Conservation (phyloP, 1,140 invertebrate genomes). For the Anastrepha obliqua region DNA sequence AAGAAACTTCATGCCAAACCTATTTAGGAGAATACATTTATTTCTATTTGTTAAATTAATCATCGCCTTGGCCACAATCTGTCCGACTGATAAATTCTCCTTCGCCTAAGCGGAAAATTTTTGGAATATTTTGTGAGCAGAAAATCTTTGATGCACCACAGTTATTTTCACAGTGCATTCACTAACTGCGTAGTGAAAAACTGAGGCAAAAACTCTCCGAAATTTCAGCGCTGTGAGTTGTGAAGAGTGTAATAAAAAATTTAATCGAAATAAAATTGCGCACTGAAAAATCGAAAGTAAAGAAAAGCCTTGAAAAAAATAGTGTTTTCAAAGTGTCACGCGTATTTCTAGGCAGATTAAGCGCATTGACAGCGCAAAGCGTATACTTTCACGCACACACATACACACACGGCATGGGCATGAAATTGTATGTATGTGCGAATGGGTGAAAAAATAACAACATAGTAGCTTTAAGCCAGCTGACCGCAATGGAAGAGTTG, state of each 20-base stretch:
- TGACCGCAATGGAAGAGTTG: constrained; percentile 34
- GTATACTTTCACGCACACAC: background rate
- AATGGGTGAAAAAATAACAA: background rate
- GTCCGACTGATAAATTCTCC: too few species aligned
- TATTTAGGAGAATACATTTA: too few species aligned
- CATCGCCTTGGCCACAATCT: too few species aligned
- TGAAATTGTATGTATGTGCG: background rate
- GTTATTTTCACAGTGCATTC: background rate
- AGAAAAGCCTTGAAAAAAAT: background rate
- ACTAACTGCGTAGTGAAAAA: background rate
- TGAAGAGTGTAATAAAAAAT: constrained; percentile 16
- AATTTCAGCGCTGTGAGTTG: background rate
- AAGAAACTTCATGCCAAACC: too few species aligned
- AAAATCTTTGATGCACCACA: background rate
- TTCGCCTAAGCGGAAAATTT: background rate
- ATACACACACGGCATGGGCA: background rate
- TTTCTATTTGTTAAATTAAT: too few species aligned
- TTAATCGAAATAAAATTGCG: constrained; percentile 26
- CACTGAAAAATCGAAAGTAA: background rate
- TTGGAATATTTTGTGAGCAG: background rate
- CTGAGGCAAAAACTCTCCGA: background rate
- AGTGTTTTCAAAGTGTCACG: background rate
- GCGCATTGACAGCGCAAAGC: background rate
- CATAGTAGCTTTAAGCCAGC: constrained; percentile 3
- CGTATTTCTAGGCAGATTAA: constrained; percentile 13